Base-by-base conservation (phyloP, 2,888 invertebrate genomes). In the Temnothorax unifasciatus region DNA sequence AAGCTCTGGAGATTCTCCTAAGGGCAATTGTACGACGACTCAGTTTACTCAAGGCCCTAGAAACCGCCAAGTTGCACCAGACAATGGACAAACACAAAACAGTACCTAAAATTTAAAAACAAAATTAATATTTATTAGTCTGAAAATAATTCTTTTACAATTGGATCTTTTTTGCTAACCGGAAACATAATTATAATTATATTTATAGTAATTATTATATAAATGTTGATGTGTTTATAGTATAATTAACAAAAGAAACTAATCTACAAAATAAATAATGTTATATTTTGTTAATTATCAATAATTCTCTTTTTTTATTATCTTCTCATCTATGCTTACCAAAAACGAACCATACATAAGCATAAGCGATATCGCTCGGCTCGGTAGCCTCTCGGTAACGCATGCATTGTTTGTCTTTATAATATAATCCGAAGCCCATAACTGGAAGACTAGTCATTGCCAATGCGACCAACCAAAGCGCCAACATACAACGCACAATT, bases 21-120 rank as follows among this genome's bases (percentile, higher is more conserved):
- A 95, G 89, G 25, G 91, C 92, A 29, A 93, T 94, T n/a, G 91
- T 90, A 4, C 92, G 91, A 9, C 92, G 92, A 61, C 94, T 94
- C 69, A 97, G 96, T 84, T 96, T 96, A 92, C 96, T 97, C 85
- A 98, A 95, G 50, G 97, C 97, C 86, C 96, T 96, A 85, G 98
- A 97, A 84, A 98, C 98, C 13, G 97, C 97, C 91, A 98, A 95
- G 95, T 98, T 98, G 95, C 98, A 98, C 94, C 97, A 96, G 82
- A 97, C 98, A 92, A 98, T 97, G 84, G 97, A 96, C 57, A 96
- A 91, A 94, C 97, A 97, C 71, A 98, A 96, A 25, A 96, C 92
- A 0, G 96, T 96, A 52, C 98, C 98, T 97, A 95, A 18, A 93
- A 89, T 79, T 69, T 83, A 38, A 34, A 52, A 0, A 38, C n/a